phyloP scores from a whole-genome alignment of 2,888 invertebrate genomes.

The Rugalucina vietnamica region DNA sequence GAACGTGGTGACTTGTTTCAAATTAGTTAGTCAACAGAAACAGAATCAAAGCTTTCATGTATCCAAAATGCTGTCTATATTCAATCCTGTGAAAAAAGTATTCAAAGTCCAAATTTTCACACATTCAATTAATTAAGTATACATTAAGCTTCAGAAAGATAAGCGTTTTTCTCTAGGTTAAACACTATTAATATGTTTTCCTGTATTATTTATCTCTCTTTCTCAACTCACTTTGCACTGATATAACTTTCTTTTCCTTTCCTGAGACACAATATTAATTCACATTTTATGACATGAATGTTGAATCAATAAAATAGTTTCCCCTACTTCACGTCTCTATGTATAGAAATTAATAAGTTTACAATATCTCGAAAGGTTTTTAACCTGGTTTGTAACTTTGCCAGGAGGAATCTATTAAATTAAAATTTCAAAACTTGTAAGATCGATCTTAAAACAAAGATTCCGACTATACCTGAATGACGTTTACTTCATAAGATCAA shows the following conservation, averaged over 20 bases:
- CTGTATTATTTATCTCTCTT: too few species aligned
- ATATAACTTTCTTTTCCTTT: not conserved
- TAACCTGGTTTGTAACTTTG: not conserved
- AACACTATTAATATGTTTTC: too few species aligned
- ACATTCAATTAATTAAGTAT: too few species aligned
- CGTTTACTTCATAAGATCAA: not conserved
- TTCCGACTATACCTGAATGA: not conserved
- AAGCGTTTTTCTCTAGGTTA: too few species aligned
- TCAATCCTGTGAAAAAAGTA: too few species aligned
- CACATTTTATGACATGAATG: not conserved
- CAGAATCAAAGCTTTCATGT: too few species aligned
- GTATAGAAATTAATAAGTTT: not conserved
- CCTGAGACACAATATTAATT: not conserved
- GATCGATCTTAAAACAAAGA: conserved; percentile 10
- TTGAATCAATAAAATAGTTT: not conserved
- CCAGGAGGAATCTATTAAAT: not conserved
- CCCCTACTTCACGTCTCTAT: not conserved
- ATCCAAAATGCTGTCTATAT: too few species aligned
- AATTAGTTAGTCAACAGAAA: too few species aligned
- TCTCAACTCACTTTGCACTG: not conserved
- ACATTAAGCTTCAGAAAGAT: too few species aligned
- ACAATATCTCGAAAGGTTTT: not conserved
- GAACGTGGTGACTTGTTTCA: too few species aligned
- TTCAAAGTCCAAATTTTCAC: too few species aligned
- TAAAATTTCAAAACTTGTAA: not conserved